phyloP scores from a whole-genome alignment of 2,888 invertebrate genomes.

The Drosophila infuscata region DNA sequence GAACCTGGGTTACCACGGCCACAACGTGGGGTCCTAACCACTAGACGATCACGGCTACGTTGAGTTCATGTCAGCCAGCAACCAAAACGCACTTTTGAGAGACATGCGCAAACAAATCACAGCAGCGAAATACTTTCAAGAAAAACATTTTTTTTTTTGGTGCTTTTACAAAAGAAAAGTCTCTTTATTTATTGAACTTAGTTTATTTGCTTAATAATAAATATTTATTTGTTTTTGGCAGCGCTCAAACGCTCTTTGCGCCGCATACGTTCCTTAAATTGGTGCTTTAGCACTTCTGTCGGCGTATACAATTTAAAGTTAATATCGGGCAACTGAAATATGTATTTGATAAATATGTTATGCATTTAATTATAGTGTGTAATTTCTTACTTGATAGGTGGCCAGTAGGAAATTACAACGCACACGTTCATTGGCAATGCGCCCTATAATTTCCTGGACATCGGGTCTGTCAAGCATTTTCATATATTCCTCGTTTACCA shows the following conservation, averaged over 20 bases:
- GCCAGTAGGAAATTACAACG: conserved; percentile 65
- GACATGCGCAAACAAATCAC: conserved; percentile 39
- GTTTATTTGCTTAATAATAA: background rate
- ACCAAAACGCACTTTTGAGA: conserved; percentile 59
- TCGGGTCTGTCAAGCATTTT: conserved; percentile 43
- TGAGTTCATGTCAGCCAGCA: conserved; percentile 27
- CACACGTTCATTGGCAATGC: conserved; percentile 64
- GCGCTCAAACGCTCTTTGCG: conserved; percentile 1
- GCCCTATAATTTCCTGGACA: conserved; percentile 35
- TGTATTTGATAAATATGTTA: background rate
- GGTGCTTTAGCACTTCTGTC: conserved; percentile 23
- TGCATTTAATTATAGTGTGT: background rate
- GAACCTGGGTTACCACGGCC: conserved; percentile 76
- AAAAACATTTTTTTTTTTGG: background rate
- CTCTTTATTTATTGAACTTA: background rate
- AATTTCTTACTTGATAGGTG: conserved; percentile 46
- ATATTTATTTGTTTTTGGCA: background rate
- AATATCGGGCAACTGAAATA: conserved; percentile 56
- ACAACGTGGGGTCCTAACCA: conserved; percentile 76
- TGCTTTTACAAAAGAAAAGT: background rate
- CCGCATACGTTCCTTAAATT: conserved; percentile 56
- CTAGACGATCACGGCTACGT: conserved; percentile 74
- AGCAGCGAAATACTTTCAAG: background rate
- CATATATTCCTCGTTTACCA: background rate
- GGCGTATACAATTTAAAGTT: conserved; percentile 50